A percentile compares a stretch with the other conserved stretches of the same genome.
Evolutionary conservation across 2,797 vertebrate genomes (phyloP).

Genomic region (Pterois miles): DNA sequence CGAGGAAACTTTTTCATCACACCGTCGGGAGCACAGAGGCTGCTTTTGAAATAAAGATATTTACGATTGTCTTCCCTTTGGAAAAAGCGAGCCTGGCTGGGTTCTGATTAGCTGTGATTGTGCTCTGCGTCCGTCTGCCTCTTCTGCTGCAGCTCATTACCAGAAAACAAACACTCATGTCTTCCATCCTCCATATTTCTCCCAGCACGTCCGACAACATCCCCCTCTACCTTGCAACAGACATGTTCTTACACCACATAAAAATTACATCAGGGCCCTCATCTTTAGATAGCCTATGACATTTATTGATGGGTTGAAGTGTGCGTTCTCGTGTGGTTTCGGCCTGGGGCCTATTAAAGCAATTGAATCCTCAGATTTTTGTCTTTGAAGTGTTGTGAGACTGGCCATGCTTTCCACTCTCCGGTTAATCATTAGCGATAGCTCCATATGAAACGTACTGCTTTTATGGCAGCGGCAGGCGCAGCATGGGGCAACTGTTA

Average conservation of each 20-base stretch:
- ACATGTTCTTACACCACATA: constrained; percentile 38
- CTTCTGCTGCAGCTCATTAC: constrained; percentile 39
- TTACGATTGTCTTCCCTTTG: not conserved
- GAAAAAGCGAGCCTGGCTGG: not conserved
- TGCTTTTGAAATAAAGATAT: constrained; percentile 40
- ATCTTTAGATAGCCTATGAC: constrained; percentile 64
- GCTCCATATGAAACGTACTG: constrained; percentile 12
- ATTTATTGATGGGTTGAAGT: constrained; percentile 56
- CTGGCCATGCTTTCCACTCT: constrained; percentile 10
- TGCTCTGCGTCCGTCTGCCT: not conserved
- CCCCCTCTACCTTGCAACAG: not conserved
- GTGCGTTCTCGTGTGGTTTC: constrained; percentile 11
- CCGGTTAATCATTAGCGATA: constrained; percentile 58
- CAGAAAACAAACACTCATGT: constrained; percentile 34
- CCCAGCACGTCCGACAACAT: constrained; percentile 1
- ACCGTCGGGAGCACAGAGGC: not conserved
- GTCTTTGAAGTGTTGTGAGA: constrained; percentile 67
- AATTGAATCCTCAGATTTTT: constrained; percentile 49
- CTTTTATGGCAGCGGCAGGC: constrained; percentile 16
- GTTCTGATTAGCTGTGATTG: constrained; percentile 33
- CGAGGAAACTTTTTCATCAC: constrained; percentile 26
- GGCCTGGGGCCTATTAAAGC: constrained; percentile 51
- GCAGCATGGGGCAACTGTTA: constrained; percentile 22
- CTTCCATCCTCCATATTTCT: constrained; percentile 5
- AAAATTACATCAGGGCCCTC: constrained; percentile 57